Conservation (phyloP, 2,888 invertebrate genomes). For the Cyclophora albipunctata region DNA sequence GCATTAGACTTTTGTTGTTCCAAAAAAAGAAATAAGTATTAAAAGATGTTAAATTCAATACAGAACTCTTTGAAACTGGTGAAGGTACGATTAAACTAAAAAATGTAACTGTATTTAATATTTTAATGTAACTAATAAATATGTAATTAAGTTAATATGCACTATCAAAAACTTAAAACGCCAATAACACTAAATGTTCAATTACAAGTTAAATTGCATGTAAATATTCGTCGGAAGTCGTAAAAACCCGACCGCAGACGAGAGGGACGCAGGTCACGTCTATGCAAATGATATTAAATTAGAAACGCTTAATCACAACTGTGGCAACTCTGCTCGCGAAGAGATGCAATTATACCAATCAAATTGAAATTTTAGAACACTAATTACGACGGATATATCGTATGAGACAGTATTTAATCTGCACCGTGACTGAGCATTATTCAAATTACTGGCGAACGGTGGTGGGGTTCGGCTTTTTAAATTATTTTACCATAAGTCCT, state of each 20-base stretch:
- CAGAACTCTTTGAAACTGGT: no score
- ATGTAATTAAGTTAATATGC: no score
- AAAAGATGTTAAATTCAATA: no score
- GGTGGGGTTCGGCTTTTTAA: no score
- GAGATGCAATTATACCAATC: constrained; percentile 75
- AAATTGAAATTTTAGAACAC: constrained; percentile 69
- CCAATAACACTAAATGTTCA: no score
- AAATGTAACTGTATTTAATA: no score
- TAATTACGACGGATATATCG: constrained; percentile 68
- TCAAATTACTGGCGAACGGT: background rate
- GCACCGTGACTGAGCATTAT: constrained; percentile 25
- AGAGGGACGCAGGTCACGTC: constrained; percentile 53
- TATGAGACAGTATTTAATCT: constrained; percentile 43
- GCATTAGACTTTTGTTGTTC: no score
- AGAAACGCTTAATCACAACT: constrained; percentile 74
- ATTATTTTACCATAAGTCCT: no score
- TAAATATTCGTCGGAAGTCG: constrained; percentile 10
- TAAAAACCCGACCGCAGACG: constrained; percentile 15
- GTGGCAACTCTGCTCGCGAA: constrained; percentile 55
- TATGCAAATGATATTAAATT: constrained; percentile 75
- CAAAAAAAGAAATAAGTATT: no score
- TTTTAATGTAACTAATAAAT: no score
- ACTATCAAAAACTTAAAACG: background rate
- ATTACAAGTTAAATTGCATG: constrained; percentile 3
- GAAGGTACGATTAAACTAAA: no score